A percentile compares a stretch with the other conserved stretches of the same genome.
These are phyloP conservation scores for Cherax destructor DNA, from an alignment of 1,140 invertebrate genomes.

Conservation along the genomic window DNA sequence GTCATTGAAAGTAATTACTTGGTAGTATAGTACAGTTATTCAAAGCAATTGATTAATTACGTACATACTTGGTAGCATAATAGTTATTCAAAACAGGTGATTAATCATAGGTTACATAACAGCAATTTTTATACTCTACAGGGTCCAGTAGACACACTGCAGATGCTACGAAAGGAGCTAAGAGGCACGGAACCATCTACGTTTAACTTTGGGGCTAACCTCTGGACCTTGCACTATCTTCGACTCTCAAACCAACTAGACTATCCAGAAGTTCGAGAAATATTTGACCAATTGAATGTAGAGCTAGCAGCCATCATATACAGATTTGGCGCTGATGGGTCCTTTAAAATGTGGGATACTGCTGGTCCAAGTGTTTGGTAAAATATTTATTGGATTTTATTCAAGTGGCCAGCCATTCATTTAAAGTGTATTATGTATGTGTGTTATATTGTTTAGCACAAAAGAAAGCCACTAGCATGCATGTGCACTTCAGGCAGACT, in stretches of 20 bases:
- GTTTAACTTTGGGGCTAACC: constrained; percentile 80
- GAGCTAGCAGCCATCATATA: constrained; percentile 76
- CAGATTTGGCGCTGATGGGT: constrained; percentile 75
- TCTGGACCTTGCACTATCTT: constrained; percentile 80
- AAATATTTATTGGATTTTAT: constrained; percentile 33
- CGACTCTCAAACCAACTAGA: constrained; percentile 79
- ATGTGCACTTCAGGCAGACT: too few species aligned
- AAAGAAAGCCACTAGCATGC: too few species aligned
- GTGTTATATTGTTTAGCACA: too few species aligned
- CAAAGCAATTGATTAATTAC: neutral
- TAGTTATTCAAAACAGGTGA: neutral
- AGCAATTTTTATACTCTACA: neutral
- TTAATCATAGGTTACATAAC: neutral
- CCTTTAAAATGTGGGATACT: constrained; percentile 77
- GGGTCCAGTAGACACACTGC: constrained; percentile 66
- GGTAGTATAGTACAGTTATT: neutral
- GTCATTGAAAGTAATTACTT: neutral
- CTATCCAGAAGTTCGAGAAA: constrained; percentile 73
- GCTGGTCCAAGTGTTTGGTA: constrained; percentile 77
- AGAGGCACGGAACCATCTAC: constrained; percentile 78
- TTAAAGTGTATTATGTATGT: too few species aligned
- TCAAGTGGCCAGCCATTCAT: too few species aligned
- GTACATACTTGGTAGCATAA: neutral
- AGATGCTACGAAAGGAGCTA: constrained; percentile 71
- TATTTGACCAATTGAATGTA: constrained; percentile 77